Evolutionary conservation across 2,888 invertebrate genomes (phyloP), one percentile per base, ranked within the genome.

Genomic region (Camptogramma bilineatum): DNA sequence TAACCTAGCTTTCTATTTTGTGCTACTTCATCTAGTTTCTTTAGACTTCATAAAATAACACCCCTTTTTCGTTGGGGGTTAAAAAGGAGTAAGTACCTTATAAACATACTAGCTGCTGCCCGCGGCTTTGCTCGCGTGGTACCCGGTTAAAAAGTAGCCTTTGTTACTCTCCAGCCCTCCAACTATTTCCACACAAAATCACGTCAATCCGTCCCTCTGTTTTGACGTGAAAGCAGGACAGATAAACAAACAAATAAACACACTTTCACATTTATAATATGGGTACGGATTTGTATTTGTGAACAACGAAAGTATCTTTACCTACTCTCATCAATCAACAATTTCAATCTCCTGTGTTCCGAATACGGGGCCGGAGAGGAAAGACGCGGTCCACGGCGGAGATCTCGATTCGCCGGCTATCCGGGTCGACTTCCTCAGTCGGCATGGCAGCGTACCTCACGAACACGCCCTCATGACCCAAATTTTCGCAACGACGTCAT

Each of bases 401-500:
- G 57, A 61, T 68, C 57, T 61, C 67, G 46, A 67, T 54, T 54
- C 58, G 62, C 34, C 61, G 61, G 64, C 54, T 68, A 52, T 68
- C 57, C 67, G 68, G 68, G 59, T 64, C 68, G 62, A 39, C 50
- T 44, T 53, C 57, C 52, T 56, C 34, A 31, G 52, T 55, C 44
- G 54, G 52, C 55, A 51, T 58, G 47, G 34, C 21, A 61, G 56
- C 48, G 53, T 48, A 62, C 62, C 60, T 60, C 60, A 47, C 52
- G 52, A 64, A 55, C 64, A 56, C 63, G 64, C 55, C 68, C 62
- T 52, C 84, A 76, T 92, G 90, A 91, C 92, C 91, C 85, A 90
- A 85, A 91, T 92, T 85, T 87, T 81, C 77, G 78, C 78, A 76
- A 77, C 88, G 89, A 91, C 91, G 91, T 91, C 92, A 91, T 82